phyloP scores from a whole-genome alignment of 2,797 vertebrate genomes.

The Tangara arthus region DNA sequence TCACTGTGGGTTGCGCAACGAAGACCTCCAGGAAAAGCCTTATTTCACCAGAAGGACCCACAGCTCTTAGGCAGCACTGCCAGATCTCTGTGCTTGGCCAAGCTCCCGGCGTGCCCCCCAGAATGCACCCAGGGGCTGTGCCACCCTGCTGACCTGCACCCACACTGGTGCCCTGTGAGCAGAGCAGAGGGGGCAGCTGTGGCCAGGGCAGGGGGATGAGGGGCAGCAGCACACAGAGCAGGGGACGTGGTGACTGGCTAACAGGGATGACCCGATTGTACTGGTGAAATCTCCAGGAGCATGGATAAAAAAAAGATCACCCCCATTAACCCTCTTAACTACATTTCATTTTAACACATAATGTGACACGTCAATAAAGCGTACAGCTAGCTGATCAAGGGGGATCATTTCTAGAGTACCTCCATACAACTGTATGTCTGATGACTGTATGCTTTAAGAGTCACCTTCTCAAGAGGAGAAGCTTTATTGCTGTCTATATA shows the following conservation, averaged over 20 bases:
- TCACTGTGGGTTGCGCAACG: background rate
- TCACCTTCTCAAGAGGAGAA: background rate
- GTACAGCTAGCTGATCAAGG: background rate
- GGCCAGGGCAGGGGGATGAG: background rate
- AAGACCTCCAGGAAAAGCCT: conserved; percentile 14
- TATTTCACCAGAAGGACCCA: background rate
- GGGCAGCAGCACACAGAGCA: background rate
- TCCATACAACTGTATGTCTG: background rate
- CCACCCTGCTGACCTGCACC: background rate
- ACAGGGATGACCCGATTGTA: background rate
- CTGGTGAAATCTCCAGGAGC: background rate
- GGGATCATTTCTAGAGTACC: background rate
- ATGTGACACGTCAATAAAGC: rapidly evolving
- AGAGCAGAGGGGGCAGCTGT: rapidly evolving
- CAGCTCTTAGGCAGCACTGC: background rate
- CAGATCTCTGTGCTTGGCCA: rapidly evolving
- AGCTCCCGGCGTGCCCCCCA: rapidly evolving
- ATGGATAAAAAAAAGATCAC: background rate
- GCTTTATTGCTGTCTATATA: background rate
- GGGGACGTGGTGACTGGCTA: background rate
- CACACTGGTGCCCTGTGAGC: rapidly evolving
- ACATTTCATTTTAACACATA: background rate
- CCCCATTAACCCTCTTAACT: background rate
- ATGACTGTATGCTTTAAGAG: background rate
- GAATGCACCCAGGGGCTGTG: rapidly evolving